phyloP scores from a whole-genome alignment of 2,797 vertebrate genomes.

The Sphenodon punctatus region DNA sequence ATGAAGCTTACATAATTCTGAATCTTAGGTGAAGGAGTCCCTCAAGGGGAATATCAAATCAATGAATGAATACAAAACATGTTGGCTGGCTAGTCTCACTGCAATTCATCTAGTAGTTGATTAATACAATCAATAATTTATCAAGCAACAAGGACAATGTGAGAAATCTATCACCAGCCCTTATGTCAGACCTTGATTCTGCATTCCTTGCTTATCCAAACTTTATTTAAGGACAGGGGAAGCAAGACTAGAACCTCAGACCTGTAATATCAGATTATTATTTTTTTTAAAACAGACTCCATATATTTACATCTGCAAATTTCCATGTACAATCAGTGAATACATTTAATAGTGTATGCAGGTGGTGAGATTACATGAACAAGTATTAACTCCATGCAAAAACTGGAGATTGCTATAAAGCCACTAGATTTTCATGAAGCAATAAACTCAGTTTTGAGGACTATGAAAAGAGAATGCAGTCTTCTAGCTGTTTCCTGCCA shows the following conservation, averaged over 20 bases:
- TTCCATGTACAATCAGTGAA: not conserved
- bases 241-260: too few relatives aligned
- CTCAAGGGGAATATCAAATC: not conserved
- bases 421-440: not conserved
- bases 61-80: not conserved
- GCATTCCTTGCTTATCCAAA: not conserved
- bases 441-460: not conserved
- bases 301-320: not conserved
- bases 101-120: rapidly evolving
- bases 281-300: not conserved
- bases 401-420: not conserved
- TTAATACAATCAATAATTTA: not conserved
- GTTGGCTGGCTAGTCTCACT: not conserved
- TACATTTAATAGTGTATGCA: too few relatives aligned
- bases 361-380: rapidly evolving
- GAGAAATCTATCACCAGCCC: not conserved
- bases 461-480: not conserved
- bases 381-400: not conserved
- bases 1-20: not conserved
- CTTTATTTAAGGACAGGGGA: too few relatives aligned
- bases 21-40: not conserved
- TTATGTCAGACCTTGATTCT: not conserved
- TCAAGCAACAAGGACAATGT: not conserved
- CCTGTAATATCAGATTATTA: not conserved
- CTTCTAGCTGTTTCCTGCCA: not conserved